Evolutionary conservation across 2,113 vertebrate species (phyloP).

Genomic region (Anser brachyrhynchus): DNA sequence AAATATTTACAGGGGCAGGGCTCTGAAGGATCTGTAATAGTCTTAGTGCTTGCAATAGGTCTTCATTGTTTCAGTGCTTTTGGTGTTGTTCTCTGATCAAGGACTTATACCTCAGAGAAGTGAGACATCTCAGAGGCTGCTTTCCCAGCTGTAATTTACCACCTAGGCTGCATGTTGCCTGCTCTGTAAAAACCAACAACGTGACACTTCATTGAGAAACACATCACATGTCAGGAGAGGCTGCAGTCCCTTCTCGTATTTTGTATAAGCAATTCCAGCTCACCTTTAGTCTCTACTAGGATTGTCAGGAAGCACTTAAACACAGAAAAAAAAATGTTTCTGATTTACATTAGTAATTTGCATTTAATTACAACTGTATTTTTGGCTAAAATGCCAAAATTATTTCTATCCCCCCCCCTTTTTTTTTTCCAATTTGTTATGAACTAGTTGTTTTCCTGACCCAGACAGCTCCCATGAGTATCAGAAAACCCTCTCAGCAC

Average conservation of each 20-base stretch:
- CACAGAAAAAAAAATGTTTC: not conserved
- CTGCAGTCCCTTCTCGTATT: not conserved
- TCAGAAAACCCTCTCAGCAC: constrained; percentile 14
- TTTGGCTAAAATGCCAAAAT: not conserved
- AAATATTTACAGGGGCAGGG: not conserved
- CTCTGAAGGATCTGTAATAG: not conserved
- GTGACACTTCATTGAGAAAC: not conserved
- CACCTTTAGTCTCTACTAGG: not conserved
- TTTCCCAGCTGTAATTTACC: constrained; percentile 21
- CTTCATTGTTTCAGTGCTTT: not conserved
- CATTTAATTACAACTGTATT: not conserved
- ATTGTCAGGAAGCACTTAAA: not conserved
- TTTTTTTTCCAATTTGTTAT: not conserved
- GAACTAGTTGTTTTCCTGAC: constrained; percentile 3
- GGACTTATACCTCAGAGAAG: not conserved
- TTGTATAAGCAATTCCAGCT: not conserved
- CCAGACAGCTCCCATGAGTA: constrained; percentile 12
- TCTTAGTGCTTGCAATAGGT: not conserved
- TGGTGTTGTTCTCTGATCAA: not conserved
- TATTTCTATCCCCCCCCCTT: not conserved
- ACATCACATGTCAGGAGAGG: not conserved
- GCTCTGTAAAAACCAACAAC: not conserved
- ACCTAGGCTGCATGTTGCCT: not conserved
- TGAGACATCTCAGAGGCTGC: not conserved
- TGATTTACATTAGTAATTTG: not conserved